A percentile compares a stretch with the other conserved stretches of the same genome.
These are phyloP conservation scores for Perognathus longimembris DNA, from an alignment of 2,113 vertebrate genomes.

Conservation along the genomic window DNA sequence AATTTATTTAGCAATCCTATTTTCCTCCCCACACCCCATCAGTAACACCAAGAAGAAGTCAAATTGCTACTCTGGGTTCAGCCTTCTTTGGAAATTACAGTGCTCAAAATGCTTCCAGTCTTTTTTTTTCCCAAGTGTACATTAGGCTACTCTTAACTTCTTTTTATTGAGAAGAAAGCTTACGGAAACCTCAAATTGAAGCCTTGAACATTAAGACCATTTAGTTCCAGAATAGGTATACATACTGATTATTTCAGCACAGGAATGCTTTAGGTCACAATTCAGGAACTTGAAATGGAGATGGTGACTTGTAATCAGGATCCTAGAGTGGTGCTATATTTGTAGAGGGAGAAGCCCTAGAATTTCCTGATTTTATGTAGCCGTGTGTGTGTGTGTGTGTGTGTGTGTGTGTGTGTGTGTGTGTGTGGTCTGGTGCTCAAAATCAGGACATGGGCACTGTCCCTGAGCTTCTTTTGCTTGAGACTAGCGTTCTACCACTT, in stretches of 20 bases:
- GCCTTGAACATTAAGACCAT: neutral
- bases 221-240: neutral
- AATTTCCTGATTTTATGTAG: neutral
- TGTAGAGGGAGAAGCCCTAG: neutral
- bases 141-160: conserved; percentile 10
- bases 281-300: neutral
- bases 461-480: too few relatives aligned
- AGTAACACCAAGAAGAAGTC: neutral
- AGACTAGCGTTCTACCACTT: too few relatives aligned
- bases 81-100: neutral
- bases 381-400: too few relatives aligned
- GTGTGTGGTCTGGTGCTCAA: too few relatives aligned
- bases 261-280: neutral
- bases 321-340: neutral
- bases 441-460: too few relatives aligned
- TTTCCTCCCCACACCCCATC: neutral
- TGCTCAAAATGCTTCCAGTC: neutral
- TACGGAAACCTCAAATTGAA: neutral
- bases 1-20: neutral
- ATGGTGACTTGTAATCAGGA: neutral
- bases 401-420: too few relatives aligned
- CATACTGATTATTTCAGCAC: neutral
- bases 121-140: conserved; percentile 19
- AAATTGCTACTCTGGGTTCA: neutral
- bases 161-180: neutral